Evolutionary conservation across 2,797 vertebrate genomes (phyloP).

Genomic region (Cygnus olor): DNA sequence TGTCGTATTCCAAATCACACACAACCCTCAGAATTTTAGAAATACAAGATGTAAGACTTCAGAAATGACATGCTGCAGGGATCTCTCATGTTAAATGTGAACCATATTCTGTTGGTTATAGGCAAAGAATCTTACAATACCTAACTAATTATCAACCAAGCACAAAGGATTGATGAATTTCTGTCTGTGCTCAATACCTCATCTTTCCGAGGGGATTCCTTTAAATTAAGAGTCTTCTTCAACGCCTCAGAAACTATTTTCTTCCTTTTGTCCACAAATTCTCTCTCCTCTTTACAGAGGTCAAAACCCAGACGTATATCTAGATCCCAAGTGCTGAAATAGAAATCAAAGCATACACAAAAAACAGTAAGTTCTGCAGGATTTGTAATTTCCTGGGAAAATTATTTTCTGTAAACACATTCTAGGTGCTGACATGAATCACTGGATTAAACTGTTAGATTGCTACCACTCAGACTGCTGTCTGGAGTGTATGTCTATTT

Average conservation of each 20-base stretch:
- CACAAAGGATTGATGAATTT: background rate
- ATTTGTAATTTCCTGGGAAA: background rate
- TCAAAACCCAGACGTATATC: constrained; percentile 86
- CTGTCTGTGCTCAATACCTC: constrained; percentile 74
- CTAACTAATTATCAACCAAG: background rate
- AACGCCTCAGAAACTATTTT: constrained; percentile 74
- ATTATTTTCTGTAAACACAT: background rate
- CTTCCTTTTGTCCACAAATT: constrained; percentile 84
- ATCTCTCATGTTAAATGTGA: background rate
- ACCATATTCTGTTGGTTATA: background rate
- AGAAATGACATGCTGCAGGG: background rate
- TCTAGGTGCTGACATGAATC: background rate
- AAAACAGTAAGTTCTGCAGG: background rate
- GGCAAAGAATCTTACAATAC: background rate
- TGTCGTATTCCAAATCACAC: background rate
- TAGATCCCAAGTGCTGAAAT: constrained; percentile 76
- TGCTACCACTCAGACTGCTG: background rate
- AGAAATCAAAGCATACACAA: background rate
- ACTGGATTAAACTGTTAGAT: background rate
- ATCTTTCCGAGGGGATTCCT: constrained; percentile 58
- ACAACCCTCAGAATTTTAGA: background rate
- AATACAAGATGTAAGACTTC: background rate
- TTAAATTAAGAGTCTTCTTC: constrained; percentile 77
- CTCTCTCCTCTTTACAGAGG: constrained; percentile 81
- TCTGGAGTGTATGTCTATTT: background rate